Base-by-base conservation (phyloP, 2,888 invertebrate species). In the Neoascia interrupta region DNA sequence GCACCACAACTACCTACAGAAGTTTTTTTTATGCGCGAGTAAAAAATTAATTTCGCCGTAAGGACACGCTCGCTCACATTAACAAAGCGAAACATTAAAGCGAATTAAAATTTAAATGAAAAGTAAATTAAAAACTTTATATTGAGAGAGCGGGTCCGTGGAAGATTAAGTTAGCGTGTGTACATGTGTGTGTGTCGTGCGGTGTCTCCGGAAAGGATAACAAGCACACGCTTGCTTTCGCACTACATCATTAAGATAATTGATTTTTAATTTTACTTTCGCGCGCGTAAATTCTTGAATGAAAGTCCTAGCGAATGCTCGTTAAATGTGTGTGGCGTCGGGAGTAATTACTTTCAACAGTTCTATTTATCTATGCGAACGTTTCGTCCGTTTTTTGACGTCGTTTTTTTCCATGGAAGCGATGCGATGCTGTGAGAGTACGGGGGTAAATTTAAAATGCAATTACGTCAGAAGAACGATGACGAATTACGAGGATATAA, bases 221-320 rank as follows among this genome's bases (percentile, higher is more conserved):
- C 60, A 72, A 34, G 10, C 26, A 6, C 31, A 31, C 8, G 31
- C 31, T n/a, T n/a, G 18, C 54, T 49, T 63, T 41, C 54, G 23
- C 41, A 13, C 37, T 54, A 63, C 63, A 54, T 72, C 72, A 63
- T 72, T 72, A 72, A 63, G 63, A 72, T 72, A 72, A 72, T 72
- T 72, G 72, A 63, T 56, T 72, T 72, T 72, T 63, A 63, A 72
- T 72, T 63, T 72, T 56, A 39, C 63, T 56, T 41, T 34, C 45
- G 53, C 45, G 53, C n/a, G 31, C 31, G 31, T 69, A 60, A 43
- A 53, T 61, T 37, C 61, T 54, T 54, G 16, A 53, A 68, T 47
- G 39, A 3, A 26, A 34, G 28, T 47, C 37, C 43, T 69, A 60
- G 36, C 31, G 43, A 31, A 23, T 43, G 43, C 47, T 69, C 51